A percentile compares a stretch with the other conserved stretches of the same genome.
Evolutionary conservation across 2,888 invertebrate genomes (phyloP).

Genomic region (Opisthograptis luteolata): DNA sequence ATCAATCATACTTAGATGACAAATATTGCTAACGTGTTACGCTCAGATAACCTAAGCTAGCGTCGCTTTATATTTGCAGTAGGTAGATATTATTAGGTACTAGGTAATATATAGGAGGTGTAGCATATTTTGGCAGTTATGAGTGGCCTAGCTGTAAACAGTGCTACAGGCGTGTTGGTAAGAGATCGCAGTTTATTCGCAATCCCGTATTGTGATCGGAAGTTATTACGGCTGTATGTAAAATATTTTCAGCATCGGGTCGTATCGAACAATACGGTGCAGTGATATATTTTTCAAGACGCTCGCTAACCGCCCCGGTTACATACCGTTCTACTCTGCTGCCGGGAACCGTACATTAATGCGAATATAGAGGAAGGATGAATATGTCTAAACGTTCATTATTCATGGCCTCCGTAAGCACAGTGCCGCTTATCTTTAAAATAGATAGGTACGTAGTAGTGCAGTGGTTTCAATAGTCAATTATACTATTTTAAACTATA

Average conservation of each 20-base stretch:
- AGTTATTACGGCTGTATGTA: slow-evolving; percentile 50
- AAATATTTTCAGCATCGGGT: slow-evolving; percentile 48
- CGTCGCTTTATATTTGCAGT: too few species aligned
- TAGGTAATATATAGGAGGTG: too few species aligned
- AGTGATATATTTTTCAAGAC: slow-evolving; percentile 64
- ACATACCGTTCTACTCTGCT: slow-evolving; percentile 51
- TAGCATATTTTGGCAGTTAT: neutral
- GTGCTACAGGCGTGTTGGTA: slow-evolving; percentile 2
- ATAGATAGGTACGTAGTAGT: neutral
- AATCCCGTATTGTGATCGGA: slow-evolving; percentile 52
- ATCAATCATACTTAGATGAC: too few species aligned
- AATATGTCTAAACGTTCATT: slow-evolving; percentile 12
- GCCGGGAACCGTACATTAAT: slow-evolving; percentile 38
- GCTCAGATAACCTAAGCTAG: too few species aligned
- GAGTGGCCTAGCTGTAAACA: slow-evolving; percentile 6
- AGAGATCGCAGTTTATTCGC: slow-evolving; percentile 26
- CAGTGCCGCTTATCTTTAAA: slow-evolving; percentile 4
- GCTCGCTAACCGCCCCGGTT: too few species aligned
- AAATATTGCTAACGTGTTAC: too few species aligned
- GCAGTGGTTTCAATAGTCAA: too few species aligned
- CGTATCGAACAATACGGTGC: slow-evolving; percentile 53
- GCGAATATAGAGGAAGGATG: slow-evolving; percentile 29
- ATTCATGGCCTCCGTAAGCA: neutral
- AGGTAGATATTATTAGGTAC: too few species aligned
- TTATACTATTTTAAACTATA: too few species aligned